Evolutionary conservation across 2,797 vertebrate genomes (phyloP).

Genomic region (Trematomus bernacchii): DNA sequence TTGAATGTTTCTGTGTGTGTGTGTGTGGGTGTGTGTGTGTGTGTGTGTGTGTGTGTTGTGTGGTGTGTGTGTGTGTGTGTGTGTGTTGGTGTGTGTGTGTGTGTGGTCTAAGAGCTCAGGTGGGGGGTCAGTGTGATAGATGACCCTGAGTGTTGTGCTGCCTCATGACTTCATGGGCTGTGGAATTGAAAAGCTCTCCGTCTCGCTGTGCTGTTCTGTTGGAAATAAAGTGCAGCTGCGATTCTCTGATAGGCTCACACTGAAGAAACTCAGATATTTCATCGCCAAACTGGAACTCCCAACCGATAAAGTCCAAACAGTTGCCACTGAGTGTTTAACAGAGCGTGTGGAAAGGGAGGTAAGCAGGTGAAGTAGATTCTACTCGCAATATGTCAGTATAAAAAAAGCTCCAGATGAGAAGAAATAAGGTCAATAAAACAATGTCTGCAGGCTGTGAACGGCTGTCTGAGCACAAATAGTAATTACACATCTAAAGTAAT

Average conservation of each 20-base stretch:
- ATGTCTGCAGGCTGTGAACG: conserved; percentile 11
- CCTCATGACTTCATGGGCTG: conserved; percentile 25
- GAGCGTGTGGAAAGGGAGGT: not conserved
- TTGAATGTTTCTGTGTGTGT: no score
- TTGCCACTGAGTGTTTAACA: not conserved
- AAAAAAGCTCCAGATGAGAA: conserved; percentile 19
- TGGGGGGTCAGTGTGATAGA: conserved; percentile 49
- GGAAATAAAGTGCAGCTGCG: conserved; percentile 40
- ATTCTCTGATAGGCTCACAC: conserved; percentile 12
- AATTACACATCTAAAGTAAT: conserved; percentile 31
- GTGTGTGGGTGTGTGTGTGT: conserved; percentile 2
- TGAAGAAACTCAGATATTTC: conserved; percentile 19
- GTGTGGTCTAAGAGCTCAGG: conserved; percentile 36
- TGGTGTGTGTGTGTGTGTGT: conserved; percentile 18
- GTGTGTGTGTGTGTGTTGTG: not conserved
- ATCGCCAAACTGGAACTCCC: not conserved
- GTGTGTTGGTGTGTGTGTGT: conserved; percentile 30
- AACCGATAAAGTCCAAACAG: conserved; percentile 28
- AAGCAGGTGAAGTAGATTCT: not conserved
- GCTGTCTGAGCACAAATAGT: conserved; percentile 28
- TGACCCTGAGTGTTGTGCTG: conserved; percentile 40
- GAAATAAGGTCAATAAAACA: not conserved
- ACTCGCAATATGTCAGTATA: conserved; percentile 11
- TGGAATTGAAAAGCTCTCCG: conserved; percentile 36
- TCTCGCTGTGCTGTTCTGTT: conserved; percentile 15